Conservation (phyloP, 1,140 invertebrate genomes). For the Copidosoma floridanum region DNA sequence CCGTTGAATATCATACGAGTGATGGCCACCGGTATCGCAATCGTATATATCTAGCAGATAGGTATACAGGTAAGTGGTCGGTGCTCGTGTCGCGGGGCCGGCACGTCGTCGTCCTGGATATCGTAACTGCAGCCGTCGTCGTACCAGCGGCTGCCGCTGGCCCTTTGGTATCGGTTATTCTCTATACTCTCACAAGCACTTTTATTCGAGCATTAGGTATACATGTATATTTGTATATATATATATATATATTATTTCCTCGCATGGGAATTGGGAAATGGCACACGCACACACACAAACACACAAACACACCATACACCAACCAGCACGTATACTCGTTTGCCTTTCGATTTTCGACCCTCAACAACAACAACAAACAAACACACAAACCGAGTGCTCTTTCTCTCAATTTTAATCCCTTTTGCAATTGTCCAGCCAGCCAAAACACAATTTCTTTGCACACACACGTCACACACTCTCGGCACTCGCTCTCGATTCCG, state of each 20-base stretch:
- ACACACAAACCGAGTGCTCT: not conserved
- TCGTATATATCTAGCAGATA: too few species aligned
- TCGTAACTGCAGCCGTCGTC: constrained; percentile 23
- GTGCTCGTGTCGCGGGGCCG: constrained; percentile 16
- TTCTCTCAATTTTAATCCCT: not conserved
- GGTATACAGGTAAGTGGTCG: too few species aligned
- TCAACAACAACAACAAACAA: too few species aligned
- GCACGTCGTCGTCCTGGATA: constrained; percentile 17
- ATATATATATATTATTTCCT: too few species aligned
- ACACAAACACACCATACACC: constrained; percentile 2
- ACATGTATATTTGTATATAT: too few species aligned
- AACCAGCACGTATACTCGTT: not conserved
- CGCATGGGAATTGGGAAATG: too few species aligned
- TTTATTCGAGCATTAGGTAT: too few species aligned
- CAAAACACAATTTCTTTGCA: too few species aligned
- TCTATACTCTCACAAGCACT: not conserved
- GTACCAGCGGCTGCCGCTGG: not conserved
- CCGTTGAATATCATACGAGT: constrained; percentile 42
- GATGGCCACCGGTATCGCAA: constrained; percentile 28
- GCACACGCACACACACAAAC: constrained; percentile 21
- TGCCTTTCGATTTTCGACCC: too few species aligned
- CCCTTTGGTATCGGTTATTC: not conserved
- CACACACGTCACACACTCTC: not conserved
- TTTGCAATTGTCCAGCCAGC: not conserved
- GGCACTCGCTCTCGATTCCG: constrained; percentile 7